These are phyloP conservation scores for Pogonocichla stellata DNA, from an alignment of 2,113 vertebrate species.

Conservation along the genomic window DNA sequence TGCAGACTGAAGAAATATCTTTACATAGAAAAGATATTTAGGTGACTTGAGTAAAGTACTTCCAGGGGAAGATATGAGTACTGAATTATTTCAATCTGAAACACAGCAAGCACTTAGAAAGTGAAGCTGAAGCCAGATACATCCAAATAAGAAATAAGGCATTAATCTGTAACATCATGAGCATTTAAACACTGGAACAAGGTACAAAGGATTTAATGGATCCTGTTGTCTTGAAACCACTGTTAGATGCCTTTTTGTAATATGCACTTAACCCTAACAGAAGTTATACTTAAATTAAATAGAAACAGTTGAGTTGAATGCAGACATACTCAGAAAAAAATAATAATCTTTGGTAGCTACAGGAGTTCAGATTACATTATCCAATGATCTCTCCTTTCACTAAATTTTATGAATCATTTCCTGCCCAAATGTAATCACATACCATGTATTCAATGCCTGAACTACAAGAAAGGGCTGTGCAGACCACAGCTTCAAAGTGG, in stretches of 20 bases:
- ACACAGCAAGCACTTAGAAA: not conserved
- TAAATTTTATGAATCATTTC: constrained; percentile 56
- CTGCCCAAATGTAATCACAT: not conserved
- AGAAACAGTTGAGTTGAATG: not conserved
- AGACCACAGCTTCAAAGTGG: not conserved
- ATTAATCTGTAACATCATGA: not conserved
- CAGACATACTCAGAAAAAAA: not conserved
- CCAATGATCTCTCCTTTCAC: constrained; percentile 33
- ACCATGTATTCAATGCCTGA: not conserved
- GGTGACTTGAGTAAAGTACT: not conserved
- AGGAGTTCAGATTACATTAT: constrained; percentile 35
- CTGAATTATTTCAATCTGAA: not conserved
- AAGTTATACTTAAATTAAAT: not conserved
- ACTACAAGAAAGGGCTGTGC: not conserved
- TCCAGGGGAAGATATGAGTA: not conserved
- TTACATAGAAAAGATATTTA: not conserved
- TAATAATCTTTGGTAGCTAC: not conserved
- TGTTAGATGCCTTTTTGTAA: not conserved
- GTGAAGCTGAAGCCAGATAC: not conserved
- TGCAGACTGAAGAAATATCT: not conserved
- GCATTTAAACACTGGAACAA: not conserved
- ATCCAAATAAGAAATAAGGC: not conserved
- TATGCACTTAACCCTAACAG: not conserved
- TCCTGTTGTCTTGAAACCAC: not conserved
- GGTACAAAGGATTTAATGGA: not conserved